phyloP scores from a whole-genome alignment of 2,888 invertebrate species.

The Cynaeus angustus region DNA sequence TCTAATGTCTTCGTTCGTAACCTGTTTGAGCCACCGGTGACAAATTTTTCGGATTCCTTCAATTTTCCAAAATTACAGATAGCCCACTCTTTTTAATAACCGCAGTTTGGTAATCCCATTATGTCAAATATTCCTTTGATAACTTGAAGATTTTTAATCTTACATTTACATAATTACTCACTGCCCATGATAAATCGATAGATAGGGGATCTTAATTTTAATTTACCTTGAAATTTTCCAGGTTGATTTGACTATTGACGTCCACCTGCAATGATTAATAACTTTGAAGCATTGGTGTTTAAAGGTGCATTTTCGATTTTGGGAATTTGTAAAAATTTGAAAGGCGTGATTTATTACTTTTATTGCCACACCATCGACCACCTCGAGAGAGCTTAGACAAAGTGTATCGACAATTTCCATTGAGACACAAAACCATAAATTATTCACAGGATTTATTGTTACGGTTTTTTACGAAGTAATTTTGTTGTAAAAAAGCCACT shows the following conservation, averaged over 20 bases:
- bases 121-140: conserved; percentile 20
- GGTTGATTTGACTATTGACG: no score
- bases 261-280: conserved; percentile 36
- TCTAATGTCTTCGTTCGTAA: conserved; percentile 26
- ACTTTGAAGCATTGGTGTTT: no score
- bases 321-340: conserved; percentile 37
- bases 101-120: conserved; percentile 11
- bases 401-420: conserved; percentile 39
- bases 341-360: conserved; percentile 39
- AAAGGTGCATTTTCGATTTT: no score
- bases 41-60: conserved; percentile 21
- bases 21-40: conserved; percentile 14
- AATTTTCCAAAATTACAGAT: no score
- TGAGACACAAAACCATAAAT: conserved; percentile 38
- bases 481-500: conserved; percentile 18
- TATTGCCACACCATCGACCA: conserved; percentile 35
- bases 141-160: conserved; percentile 17
- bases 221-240: conserved; percentile 17
- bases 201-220: conserved; percentile 24
- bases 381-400: conserved; percentile 36
- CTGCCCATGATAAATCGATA: conserved; percentile 9
- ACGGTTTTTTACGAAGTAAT: conserved; percentile 28
- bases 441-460: conserved; percentile 37
- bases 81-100: neutral
- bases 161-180: conserved; percentile 14